phyloP scores from a whole-genome alignment of 2,113 vertebrate genomes.

The Tachuris rubrigastra region DNA sequence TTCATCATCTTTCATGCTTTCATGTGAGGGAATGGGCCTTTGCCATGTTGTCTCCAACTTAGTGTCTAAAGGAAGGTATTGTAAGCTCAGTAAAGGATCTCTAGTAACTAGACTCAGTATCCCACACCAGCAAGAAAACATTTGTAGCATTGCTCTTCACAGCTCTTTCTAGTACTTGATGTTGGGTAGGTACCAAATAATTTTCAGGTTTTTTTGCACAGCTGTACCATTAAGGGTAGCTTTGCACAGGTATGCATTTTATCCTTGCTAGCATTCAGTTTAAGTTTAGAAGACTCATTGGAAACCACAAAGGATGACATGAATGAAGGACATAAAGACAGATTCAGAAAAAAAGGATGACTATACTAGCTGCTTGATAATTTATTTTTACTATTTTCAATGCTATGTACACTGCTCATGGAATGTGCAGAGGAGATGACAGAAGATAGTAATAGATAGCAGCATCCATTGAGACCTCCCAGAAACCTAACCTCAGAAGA shows the following conservation, averaged over 20 bases:
- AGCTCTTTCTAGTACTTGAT: neutral
- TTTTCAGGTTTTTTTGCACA: neutral
- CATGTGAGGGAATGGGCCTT: neutral
- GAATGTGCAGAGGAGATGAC: constrained; percentile 56
- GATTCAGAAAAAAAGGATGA: neutral
- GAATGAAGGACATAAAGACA: neutral
- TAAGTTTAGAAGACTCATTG: neutral
- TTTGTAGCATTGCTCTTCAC: neutral
- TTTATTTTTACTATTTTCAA: constrained; percentile 20
- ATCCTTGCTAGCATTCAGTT: neutral
- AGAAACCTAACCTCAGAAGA: neutral
- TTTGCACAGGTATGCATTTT: neutral
- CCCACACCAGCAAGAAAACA: neutral
- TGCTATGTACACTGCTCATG: constrained; percentile 29
- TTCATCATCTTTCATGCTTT: neutral
- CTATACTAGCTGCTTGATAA: constrained; percentile 1
- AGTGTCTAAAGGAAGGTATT: neutral
- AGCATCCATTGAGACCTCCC: constrained; percentile 15
- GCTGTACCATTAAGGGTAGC: neutral
- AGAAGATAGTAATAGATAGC: constrained; percentile 74
- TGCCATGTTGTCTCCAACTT: neutral
- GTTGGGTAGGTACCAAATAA: neutral
- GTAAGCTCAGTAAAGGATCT: neutral
- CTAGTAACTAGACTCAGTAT: neutral
- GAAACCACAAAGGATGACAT: neutral